Percentiles rank a stretch among this genome's conserved stretches.
phyloP scores from a whole-genome alignment of 1,140 invertebrate genomes.

The Rhynchophorus ferrugineus region DNA sequence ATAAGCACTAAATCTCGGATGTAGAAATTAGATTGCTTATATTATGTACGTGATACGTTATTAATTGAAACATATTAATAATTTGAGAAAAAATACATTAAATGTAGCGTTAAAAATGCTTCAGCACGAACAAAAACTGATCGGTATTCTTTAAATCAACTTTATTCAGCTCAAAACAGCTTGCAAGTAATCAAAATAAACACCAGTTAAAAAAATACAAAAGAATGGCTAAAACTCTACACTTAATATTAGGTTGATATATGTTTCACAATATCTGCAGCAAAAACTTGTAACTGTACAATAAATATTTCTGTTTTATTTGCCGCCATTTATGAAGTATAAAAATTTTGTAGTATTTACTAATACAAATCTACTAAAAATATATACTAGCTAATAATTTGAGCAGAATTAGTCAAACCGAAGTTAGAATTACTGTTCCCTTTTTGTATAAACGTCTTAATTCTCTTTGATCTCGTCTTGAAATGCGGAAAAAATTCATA shows the following conservation, averaged over 20 bases:
- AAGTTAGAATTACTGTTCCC: not conserved
- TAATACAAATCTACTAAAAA: slow-evolving; percentile 20
- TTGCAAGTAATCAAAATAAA: slow-evolving; percentile 15
- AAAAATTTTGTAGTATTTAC: not conserved
- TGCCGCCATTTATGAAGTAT: not conserved
- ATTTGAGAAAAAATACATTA: not conserved
- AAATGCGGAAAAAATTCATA: no score
- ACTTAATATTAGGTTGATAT: slow-evolving; percentile 8
- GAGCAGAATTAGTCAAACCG: slow-evolving; percentile 7
- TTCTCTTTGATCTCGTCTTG: not conserved
- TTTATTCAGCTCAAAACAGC: slow-evolving; percentile 13
- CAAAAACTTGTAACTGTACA: not conserved
- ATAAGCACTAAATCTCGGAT: no score
- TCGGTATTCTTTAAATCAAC: slow-evolving; percentile 9
- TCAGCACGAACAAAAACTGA: slow-evolving; percentile 12
- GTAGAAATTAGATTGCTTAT: no score
- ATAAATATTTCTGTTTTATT: not conserved
- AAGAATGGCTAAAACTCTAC: slow-evolving; percentile 7
- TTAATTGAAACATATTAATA: no score
- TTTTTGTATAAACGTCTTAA: not conserved
- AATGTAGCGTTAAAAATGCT: not conserved
- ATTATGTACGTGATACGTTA: no score
- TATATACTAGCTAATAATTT: slow-evolving; percentile 19
- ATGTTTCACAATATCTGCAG: not conserved
- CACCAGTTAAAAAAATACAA: slow-evolving; percentile 11